Percentiles rank a stretch among this genome's conserved stretches.
These are phyloP conservation scores for Odobenus rosmarus DNA, from an alignment of 2,113 vertebrate species.

Conservation along the genomic window DNA sequence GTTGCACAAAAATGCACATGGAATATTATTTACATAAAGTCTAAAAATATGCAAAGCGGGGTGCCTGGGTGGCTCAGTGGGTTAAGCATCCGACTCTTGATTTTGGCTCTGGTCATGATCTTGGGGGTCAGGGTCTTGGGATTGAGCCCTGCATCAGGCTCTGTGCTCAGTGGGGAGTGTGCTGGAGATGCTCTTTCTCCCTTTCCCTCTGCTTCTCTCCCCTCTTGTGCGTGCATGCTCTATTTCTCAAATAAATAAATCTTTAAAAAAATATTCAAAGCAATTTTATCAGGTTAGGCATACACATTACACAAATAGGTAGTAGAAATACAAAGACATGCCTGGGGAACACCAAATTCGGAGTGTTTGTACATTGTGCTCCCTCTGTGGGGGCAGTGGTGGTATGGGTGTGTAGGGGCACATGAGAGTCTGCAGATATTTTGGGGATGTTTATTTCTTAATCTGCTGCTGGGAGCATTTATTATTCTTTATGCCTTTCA, in stretches of 20 bases:
- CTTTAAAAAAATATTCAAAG: not conserved
- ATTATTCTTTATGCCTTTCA: not conserved
- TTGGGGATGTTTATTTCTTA: not conserved
- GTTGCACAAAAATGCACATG: not conserved
- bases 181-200: not conserved
- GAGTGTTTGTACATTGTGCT: not conserved
- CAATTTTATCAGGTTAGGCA: not conserved
- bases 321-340: not conserved
- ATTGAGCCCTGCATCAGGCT: not conserved
- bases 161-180: not conserved
- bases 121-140: not conserved
- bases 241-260: not conserved
- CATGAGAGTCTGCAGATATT: not conserved
- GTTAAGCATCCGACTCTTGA: not conserved
- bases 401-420: not conserved
- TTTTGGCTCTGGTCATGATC: not conserved
- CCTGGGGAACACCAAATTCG: not conserved
- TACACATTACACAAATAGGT: not conserved
- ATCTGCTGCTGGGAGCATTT: not conserved
- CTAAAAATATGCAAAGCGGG: not conserved
- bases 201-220: not conserved
- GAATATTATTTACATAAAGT: not conserved
- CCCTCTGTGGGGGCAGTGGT: not conserved
- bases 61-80: not conserved
- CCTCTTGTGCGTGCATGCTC: not conserved